Conservation (phyloP, 2,113 vertebrate species). For the Procavia capensis region DNA sequence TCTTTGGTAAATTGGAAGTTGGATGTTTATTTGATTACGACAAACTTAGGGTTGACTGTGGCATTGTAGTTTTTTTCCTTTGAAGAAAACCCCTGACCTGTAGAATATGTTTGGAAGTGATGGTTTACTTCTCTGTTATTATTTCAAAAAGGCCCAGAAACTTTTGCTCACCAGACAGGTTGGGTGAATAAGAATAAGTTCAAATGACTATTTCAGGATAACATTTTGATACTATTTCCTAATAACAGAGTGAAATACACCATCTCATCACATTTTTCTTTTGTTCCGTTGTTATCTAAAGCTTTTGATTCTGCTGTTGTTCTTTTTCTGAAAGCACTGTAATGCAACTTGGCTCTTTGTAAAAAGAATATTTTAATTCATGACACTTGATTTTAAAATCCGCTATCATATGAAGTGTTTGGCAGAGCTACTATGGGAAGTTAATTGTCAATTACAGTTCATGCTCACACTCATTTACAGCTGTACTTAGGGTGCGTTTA, state of each 20-base stretch:
- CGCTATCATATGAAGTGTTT: slow-evolving; percentile 23
- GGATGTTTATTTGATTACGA: slow-evolving; percentile 48
- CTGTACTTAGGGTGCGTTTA: slow-evolving; percentile 23
- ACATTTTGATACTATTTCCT: slow-evolving; percentile 58
- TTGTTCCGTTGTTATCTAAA: slow-evolving; percentile 4
- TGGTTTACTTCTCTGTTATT: slow-evolving; percentile 46
- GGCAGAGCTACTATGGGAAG: not conserved
- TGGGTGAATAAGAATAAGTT: slow-evolving; percentile 3
- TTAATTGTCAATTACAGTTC: slow-evolving; percentile 38
- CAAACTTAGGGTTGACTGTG: not conserved
- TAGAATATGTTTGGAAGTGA: slow-evolving; percentile 52
- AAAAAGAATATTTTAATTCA: slow-evolving; percentile 51
- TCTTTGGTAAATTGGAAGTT: slow-evolving; percentile 49
- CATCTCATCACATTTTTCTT: slow-evolving; percentile 67
- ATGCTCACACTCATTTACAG: slow-evolving; percentile 43
- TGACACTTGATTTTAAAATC: slow-evolving; percentile 70
- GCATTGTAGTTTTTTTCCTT: not conserved
- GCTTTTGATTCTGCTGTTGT: slow-evolving; percentile 38
- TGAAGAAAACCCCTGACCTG: slow-evolving; percentile 26
- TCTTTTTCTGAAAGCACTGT: slow-evolving; percentile 44
- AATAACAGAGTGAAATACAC: slow-evolving; percentile 41
- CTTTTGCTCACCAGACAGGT: slow-evolving; percentile 60
- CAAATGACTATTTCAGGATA: not conserved
- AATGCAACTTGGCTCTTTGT: not conserved
- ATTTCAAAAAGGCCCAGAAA: slow-evolving; percentile 65